Evolutionary conservation across 1,140 invertebrate genomes (phyloP).

Genomic region (Zaprionus kolodkinae): DNA sequence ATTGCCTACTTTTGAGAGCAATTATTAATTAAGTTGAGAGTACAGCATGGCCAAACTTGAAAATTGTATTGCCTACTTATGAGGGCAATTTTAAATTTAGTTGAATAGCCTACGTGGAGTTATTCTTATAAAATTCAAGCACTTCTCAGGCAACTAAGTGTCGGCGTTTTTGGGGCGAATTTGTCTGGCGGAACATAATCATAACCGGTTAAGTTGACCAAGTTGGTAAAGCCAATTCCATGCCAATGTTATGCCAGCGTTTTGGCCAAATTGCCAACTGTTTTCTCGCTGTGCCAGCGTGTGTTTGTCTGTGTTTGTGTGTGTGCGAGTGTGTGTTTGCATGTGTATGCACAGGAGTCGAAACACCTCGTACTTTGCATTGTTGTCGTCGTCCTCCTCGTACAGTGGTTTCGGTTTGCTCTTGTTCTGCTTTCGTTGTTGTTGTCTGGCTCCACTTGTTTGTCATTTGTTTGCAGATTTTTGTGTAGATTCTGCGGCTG

Average conservation of each 20-base stretch:
- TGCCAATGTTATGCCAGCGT: slow-evolving; percentile 49
- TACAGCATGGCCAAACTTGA: too few species aligned
- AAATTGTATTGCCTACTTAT: background rate
- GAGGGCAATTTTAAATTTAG: background rate
- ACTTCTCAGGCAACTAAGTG: background rate
- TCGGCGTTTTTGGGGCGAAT: background rate
- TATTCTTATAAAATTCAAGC: background rate
- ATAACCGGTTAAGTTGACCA: slow-evolving; percentile 16
- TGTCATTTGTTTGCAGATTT: slow-evolving; percentile 82
- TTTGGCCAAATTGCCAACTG: slow-evolving; percentile 53
- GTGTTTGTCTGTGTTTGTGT: background rate
- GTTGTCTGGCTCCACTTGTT: slow-evolving; percentile 74
- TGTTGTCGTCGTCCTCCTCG: slow-evolving; percentile 52
- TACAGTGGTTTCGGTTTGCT: slow-evolving; percentile 4
- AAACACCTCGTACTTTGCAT: slow-evolving; percentile 23
- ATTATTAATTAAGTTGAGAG: background rate
- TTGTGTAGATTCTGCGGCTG: slow-evolving; percentile 78
- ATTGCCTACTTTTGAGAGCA: background rate
- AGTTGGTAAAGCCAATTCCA: slow-evolving; percentile 27
- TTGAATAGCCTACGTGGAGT: background rate
- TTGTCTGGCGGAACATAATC: slow-evolving; percentile 7
- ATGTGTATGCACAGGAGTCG: slow-evolving; percentile 22
- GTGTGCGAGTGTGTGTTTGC: slow-evolving; percentile 9
- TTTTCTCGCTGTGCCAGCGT: background rate
- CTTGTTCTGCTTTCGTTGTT: slow-evolving; percentile 21